phyloP scores from a whole-genome alignment of 2,113 vertebrate genomes.

The Dinomys branickii region DNA sequence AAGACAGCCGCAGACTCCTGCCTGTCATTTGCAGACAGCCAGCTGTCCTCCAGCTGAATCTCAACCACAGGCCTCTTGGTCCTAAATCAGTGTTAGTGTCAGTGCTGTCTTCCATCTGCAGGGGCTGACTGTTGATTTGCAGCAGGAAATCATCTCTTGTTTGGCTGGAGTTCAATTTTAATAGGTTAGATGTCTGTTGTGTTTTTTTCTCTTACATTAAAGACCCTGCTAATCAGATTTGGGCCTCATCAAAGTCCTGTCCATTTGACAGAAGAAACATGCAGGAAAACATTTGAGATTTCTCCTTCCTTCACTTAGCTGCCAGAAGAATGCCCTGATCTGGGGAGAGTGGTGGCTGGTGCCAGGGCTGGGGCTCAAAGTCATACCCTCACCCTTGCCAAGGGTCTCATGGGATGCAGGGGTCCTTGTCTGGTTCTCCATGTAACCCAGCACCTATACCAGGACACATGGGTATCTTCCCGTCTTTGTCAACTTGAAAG shows the following conservation, averaged over 20 bases:
- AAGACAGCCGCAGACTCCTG: not conserved
- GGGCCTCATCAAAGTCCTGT: constrained; percentile 47
- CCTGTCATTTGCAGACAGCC: not conserved
- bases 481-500: not conserved
- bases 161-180: constrained; percentile 37
- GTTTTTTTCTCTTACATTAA: constrained; percentile 72
- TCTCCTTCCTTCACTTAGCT: not conserved
- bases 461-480: not conserved
- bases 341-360: not conserved
- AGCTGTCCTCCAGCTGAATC: constrained; percentile 2
- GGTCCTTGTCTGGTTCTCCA: not conserved
- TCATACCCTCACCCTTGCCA: not conserved
- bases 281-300: constrained; percentile 48
- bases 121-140: constrained; percentile 43
- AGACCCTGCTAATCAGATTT: constrained; percentile 74
- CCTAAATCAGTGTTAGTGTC: constrained; percentile 40
- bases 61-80: constrained; percentile 2
- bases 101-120: accelerated
- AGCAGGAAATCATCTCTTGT: constrained; percentile 60
- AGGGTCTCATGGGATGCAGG: not conserved
- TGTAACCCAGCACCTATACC: not conserved
- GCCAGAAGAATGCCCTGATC: constrained; percentile 36
- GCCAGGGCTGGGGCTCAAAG: not conserved
- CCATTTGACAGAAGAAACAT: constrained; percentile 15
- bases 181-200: constrained; percentile 50